A percentile compares a stretch with the other conserved stretches of the same genome.
Evolutionary conservation across 2,797 vertebrate genomes (phyloP).

Genomic region (Neosilurus mollespiculum): DNA sequence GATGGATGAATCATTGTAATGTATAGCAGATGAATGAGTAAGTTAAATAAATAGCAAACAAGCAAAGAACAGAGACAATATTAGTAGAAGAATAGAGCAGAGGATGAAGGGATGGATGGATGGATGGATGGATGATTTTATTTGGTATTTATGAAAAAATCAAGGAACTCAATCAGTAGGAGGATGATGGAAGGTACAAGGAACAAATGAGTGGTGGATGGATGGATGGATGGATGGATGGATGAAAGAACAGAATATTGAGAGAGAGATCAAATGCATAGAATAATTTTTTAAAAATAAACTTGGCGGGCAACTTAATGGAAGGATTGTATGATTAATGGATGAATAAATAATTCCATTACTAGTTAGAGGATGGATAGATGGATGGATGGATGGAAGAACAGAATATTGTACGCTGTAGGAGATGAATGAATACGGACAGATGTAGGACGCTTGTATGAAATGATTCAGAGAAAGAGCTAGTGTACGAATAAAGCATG

Average conservation of each 20-base stretch:
- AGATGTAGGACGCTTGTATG: not conserved
- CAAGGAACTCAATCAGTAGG: not conserved
- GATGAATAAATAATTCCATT: too few relatives aligned
- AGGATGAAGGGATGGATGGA: not conserved
- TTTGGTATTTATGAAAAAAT: not conserved
- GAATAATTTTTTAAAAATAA: too few relatives aligned
- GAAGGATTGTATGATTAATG: too few relatives aligned
- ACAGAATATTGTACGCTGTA: not conserved
- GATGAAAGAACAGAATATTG: not conserved
- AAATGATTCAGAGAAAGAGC: not conserved
- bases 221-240: not conserved
- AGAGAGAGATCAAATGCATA: too few relatives aligned
- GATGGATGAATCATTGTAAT: not conserved
- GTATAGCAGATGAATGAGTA: not conserved
- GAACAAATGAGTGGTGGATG: not conserved
- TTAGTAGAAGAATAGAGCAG: not conserved
- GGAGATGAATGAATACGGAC: not conserved
- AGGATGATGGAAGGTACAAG: not conserved
- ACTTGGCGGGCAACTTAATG: too few relatives aligned
- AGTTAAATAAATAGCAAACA: not conserved
- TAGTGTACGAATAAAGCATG: not conserved
- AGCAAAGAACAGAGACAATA: not conserved
- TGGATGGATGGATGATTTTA: not conserved
- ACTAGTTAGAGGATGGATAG: too few relatives aligned
- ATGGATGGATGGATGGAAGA: not conserved